Base-by-base conservation (phyloP, 2,113 vertebrate genomes). In the Callorhinus ursinus region DNA sequence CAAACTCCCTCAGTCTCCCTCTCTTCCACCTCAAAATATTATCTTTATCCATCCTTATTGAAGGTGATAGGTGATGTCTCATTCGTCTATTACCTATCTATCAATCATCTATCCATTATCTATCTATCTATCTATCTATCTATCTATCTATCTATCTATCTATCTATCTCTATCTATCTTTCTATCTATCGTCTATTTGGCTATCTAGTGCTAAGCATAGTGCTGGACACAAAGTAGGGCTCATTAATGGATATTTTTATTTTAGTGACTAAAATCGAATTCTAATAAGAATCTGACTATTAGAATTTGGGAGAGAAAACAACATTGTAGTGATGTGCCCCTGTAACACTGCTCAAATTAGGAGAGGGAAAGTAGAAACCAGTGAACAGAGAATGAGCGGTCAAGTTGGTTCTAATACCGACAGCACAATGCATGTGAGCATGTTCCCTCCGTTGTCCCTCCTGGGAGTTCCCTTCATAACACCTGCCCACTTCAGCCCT, bases 201-300 rank as follows among this genome's bases (percentile, higher is more conserved):
- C 55, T 65, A 6, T 51, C 31, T 7, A 16, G 26, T 74, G 24
- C 63, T 65, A 49, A 72, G 18, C 57, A 65, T 1, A 72, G 18
- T 14, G 10, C 10, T 67, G 14, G 22, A 42, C 53, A 67, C 11
- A 59, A 86, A 67, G 3, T 11, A 79, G 11, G 31, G 26, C 39
- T 84, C 55, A 74, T 18, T 26, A 59, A 72, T 19, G 13, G 18
- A n/a, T 85, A 65, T 22, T 95, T 79, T 90, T 53, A 84, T 61
- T 83, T 92, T 59, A 77, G 49, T 51, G 10, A 91, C 42, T 74
- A 90, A 59, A 90, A 65, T 74, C 2, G n/a, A 76, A 93, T 85
- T 72, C 15, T 82, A 87, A n/a, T 89, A 79, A 61, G 1, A 86
- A 69, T 81, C 82, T 92, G 39, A 19, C 31, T 51, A 46, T 16